Evolutionary conservation across 2,797 vertebrate genomes (phyloP).

Genomic region (Falco columbarius): DNA sequence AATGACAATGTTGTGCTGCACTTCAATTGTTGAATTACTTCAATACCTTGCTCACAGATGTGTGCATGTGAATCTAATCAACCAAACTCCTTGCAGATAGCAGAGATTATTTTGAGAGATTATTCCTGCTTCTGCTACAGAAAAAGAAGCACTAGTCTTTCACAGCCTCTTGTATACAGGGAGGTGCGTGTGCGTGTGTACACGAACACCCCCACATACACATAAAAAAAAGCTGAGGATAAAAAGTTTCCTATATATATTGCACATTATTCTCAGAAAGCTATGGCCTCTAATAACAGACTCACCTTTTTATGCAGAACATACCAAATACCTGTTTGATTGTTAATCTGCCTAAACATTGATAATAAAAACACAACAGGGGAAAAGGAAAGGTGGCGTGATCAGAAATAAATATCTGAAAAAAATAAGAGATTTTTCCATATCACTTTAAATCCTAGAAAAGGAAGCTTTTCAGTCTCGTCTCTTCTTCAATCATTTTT

Average conservation of each 20-base stretch:
- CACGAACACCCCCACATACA: neutral
- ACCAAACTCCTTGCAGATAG: neutral
- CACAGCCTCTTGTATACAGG: neutral
- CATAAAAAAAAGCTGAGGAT: neutral
- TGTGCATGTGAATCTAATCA: constrained; percentile 42
- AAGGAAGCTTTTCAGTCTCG: neutral
- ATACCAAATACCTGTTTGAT: neutral
- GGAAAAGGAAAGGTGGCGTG: neutral
- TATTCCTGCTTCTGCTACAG: neutral
- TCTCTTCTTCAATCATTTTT: neutral
- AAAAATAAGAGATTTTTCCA: neutral
- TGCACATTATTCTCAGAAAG: neutral
- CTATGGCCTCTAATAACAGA: neutral
- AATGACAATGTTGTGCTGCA: constrained; percentile 41
- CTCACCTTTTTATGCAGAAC: neutral
- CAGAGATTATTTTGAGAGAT: constrained; percentile 27
- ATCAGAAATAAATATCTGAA: neutral
- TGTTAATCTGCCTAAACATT: neutral
- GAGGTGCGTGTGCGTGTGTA: neutral
- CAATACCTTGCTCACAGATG: constrained; percentile 58
- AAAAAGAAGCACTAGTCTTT: neutral
- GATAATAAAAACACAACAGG: neutral
- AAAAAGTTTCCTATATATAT: neutral
- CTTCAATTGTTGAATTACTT: constrained; percentile 51
- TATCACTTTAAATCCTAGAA: neutral